Evolutionary conservation across 1,140 invertebrate genomes (phyloP), one percentile per base, ranked within the genome.

Genomic region (Physella acuta): DNA sequence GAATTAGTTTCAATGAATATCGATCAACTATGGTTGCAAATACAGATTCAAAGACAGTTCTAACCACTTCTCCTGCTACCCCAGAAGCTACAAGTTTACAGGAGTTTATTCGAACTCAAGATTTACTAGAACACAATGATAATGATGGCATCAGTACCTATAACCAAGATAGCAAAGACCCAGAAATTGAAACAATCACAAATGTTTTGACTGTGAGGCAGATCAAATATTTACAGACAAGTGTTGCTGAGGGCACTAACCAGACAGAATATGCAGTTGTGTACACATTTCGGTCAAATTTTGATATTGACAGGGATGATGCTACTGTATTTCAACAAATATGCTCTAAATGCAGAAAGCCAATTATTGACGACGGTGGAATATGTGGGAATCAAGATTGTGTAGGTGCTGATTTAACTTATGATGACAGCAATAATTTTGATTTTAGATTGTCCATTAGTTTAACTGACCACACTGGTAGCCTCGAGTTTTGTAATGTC

Each of bases 51-150:
- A 80, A 79, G 67, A 82, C 82, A 51, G 74, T 83, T n/a, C 71
- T 83, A 49, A 82, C 77, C 26, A 58, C 77, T 8, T 79, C 81
- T 71, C 82, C 82, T 71, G 82, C 80, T 83, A 80, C 79, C 24
- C 59, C 63, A 44, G 81, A 81, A 69, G 79, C 79, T 52, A 73
- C 79, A 26, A 74, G 72, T 60, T 68, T 82, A 68, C 74, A 76
- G 61, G 74, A 77, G 73, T 82, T 73, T 75, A 77, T 75, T 0
- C 73, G 71, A 51, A 72, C 75, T 20, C 74, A 81, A 24, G 65
- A 61, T 55, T 52, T 64, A 16, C n/a, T n/a, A n/a, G n/a, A n/a
- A n/a, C 52, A 39, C 20, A 62, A 28, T 31, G 33, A 37, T 30
- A 16, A 33, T 53, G 53, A 33, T 11, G 60, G n/a, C n/a, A n/a